Conservation (phyloP, 2,113 vertebrate species). For the Origma solitaria region DNA sequence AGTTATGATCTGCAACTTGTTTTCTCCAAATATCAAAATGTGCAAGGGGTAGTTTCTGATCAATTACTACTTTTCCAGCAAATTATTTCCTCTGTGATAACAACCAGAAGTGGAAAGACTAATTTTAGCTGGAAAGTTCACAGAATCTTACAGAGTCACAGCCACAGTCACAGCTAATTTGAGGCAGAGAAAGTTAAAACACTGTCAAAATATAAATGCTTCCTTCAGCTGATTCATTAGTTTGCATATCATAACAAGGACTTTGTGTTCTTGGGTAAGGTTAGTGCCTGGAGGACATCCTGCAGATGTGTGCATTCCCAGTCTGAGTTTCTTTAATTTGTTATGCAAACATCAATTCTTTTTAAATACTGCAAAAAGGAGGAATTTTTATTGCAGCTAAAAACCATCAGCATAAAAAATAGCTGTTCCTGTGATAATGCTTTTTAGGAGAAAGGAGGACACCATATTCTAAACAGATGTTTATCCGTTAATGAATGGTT, state of each 20-base stretch:
- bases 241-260: constrained; percentile 19
- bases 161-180: not conserved
- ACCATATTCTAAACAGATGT: not conserved
- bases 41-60: not conserved
- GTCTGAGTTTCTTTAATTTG: constrained; percentile 26
- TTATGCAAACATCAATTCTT: constrained; percentile 43
- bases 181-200: constrained; percentile 23
- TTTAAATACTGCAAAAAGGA: constrained; percentile 21
- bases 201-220: constrained; percentile 39
- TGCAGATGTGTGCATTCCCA: not conserved
- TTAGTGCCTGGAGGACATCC: constrained; percentile 4
- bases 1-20: not conserved
- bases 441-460: not conserved
- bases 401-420: not conserved
- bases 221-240: not conserved
- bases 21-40: not conserved
- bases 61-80: constrained; percentile 6
- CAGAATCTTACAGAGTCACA: not conserved
- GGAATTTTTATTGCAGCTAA: not conserved
- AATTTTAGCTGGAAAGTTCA: constrained; percentile 43
- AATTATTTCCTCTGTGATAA: constrained; percentile 23
- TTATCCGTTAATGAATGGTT: not conserved
- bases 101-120: not conserved
- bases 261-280: constrained; percentile 11
- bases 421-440: not conserved